These are phyloP conservation scores for Crematogaster levior DNA, from an alignment of 2,888 invertebrate species.

Conservation along the genomic window DNA sequence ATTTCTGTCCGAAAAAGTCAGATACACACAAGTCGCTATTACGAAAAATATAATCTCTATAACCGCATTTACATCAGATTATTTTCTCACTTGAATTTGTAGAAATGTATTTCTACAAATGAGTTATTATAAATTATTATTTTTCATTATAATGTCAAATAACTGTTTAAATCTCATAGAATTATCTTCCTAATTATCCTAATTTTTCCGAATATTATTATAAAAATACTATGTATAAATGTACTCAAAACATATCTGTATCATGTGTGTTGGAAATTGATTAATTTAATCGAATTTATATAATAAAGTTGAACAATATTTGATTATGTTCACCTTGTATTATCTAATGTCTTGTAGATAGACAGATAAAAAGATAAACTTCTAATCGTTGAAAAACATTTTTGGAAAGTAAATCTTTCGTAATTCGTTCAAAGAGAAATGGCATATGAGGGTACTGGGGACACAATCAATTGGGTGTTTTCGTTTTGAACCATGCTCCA, in stretches of 20 bases:
- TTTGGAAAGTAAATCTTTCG: not conserved
- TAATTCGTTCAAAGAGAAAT: conserved; percentile 48
- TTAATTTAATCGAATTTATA: not conserved
- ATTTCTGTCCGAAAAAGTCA: not conserved
- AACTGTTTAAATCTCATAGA: not conserved
- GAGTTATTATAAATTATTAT: too few species aligned
- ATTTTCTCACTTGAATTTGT: not conserved
- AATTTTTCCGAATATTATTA: not conserved
- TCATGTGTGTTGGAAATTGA: not conserved
- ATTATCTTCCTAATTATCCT: not conserved
- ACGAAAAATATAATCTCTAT: not conserved
- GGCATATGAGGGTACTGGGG: conserved; percentile 54
- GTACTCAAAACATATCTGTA: not conserved
- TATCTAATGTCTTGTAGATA: not conserved
- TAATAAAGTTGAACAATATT: conserved; percentile 6
- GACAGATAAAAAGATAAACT: not conserved
- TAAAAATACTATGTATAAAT: not conserved
- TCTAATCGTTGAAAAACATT: not conserved
- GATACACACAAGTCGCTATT: not conserved
- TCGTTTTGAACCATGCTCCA: conserved; percentile 79
- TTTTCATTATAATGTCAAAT: not conserved
- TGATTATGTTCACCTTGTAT: conserved; percentile 4
- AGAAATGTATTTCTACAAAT: not conserved
- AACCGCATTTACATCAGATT: not conserved
- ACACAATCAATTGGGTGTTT: conserved; percentile 81